Evolutionary conservation across 1,140 invertebrate species (phyloP).

Genomic region (Papilio glaucus): DNA sequence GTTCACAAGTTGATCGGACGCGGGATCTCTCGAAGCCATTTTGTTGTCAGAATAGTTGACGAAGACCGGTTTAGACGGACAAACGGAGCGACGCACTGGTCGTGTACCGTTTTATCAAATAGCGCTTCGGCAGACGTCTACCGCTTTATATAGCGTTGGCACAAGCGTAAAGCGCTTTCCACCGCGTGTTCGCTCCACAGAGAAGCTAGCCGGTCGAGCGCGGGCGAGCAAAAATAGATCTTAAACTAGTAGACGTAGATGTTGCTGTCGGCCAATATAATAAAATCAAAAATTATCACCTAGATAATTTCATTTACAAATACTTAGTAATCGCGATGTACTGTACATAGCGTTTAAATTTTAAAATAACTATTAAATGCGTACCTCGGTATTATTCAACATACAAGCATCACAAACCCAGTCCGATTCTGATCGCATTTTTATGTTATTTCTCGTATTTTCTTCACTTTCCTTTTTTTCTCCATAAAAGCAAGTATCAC

Average conservation of each 20-base stretch:
- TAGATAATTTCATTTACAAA: slow-evolving; percentile 4
- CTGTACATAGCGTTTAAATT: no score
- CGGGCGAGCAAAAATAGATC: no score
- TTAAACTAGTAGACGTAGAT: neutral
- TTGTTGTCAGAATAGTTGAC: slow-evolving; percentile 41
- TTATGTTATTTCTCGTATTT: no score
- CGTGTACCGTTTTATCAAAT: slow-evolving; percentile 64
- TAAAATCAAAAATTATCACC: neutral
- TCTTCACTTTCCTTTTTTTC: no score
- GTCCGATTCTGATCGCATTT: no score
- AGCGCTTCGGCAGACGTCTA: slow-evolving; percentile 42
- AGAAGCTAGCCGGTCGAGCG: no score
- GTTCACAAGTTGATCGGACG: slow-evolving; percentile 87
- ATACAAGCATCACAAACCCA: no score
- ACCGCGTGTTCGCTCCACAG: slow-evolving; percentile 45
- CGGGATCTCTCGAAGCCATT: slow-evolving; percentile 85
- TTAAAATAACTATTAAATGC: no score
- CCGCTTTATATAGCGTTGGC: slow-evolving; percentile 68
- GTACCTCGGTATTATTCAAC: no score
- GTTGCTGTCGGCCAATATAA: slow-evolving; percentile 23
- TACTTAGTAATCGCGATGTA: neutral
- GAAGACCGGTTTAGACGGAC: slow-evolving; percentile 9
- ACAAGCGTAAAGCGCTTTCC: slow-evolving; percentile 67
- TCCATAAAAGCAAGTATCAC: no score
- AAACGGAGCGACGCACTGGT: slow-evolving; percentile 67